Evolutionary conservation across 1,140 invertebrate species (phyloP), one percentile per base, ranked within the genome.

Genomic region (Campoletis sonorensis): DNA sequence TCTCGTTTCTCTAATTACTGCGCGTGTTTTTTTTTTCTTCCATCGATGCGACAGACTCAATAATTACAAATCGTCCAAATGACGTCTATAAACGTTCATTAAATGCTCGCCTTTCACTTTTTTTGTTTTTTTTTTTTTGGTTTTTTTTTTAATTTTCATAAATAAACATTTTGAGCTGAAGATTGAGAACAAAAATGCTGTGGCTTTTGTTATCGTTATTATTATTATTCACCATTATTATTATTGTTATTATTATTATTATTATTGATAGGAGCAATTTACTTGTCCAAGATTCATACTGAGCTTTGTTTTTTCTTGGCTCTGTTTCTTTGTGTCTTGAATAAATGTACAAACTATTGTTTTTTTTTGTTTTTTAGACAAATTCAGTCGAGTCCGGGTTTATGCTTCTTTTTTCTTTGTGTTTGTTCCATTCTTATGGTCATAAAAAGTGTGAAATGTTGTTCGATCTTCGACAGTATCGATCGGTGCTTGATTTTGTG

Each of bases 131-230:
- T 54, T 54, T 75, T 54, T 30, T 16, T 75, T 75, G 54, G 30
- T n/a, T 75, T 54, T 30, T 16, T 75, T 75, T 75, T 54, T n/a
- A 5, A 13, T 87, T 87, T 85, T 85, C 86, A 88, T 87, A 87
- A 87, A 89, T 89, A 86, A 89, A 86, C 85, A 33, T 87, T 23
- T 88, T 85, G 79, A 88, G 84, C 85, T 84, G 84, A 85, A 82
- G 26, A 51, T 81, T 70, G 49, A 84, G 80, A 82, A 79, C 84
- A 84, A 84, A 83, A 37, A 21, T 30, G 40, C 45, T 23, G 68
- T 58, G 83, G 76, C 81, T 84, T 49, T 84, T 81, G 49, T 30
- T 51, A 78, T 79, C 21, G 27, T 40, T 51, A 79, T 79, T 15
- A 73, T 80, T 61, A 58, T 15, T 70, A 45, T 45, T 33, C 3